Evolutionary conservation across 2,797 vertebrate species (phyloP).

Genomic region (Siniperca scherzeri): DNA sequence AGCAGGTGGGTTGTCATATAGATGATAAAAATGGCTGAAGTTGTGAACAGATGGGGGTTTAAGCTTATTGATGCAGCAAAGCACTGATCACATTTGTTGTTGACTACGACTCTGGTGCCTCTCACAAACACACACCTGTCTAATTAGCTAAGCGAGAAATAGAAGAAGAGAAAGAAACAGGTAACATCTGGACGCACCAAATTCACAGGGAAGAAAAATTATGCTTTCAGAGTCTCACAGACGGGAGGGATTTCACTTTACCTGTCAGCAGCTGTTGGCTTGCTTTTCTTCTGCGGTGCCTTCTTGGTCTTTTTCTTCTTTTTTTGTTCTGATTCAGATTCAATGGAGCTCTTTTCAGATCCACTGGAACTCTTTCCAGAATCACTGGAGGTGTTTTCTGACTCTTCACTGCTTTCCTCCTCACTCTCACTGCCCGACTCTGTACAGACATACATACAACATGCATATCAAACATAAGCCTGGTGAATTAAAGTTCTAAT

Average conservation of each 20-base stretch:
- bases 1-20: slow-evolving; percentile 32
- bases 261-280: slow-evolving; percentile 79
- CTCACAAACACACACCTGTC: slow-evolving; percentile 56
- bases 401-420: slow-evolving; percentile 84
- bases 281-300: slow-evolving; percentile 61
- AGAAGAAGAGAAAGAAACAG: slow-evolving; percentile 21
- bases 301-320: slow-evolving; percentile 77
- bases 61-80: slow-evolving; percentile 65
- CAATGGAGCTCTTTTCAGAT: slow-evolving; percentile 85
- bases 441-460: slow-evolving; percentile 36
- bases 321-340: slow-evolving; percentile 79
- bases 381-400: slow-evolving; percentile 84
- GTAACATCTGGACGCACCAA: slow-evolving; percentile 58
- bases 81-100: slow-evolving; percentile 59
- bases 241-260: slow-evolving; percentile 63
- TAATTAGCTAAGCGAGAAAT: slow-evolving; percentile 36
- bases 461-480: not conserved
- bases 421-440: slow-evolving; percentile 85
- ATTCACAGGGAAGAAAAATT: slow-evolving; percentile 33
- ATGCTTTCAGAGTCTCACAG: slow-evolving; percentile 9
- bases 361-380: slow-evolving; percentile 86
- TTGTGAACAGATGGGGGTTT: slow-evolving; percentile 69
- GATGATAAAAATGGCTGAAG: slow-evolving; percentile 45
- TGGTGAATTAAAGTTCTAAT: not conserved
- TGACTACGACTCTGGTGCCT: not conserved